Conservation (phyloP, 2,888 invertebrate genomes). For the Drosophila barbarae region DNA sequence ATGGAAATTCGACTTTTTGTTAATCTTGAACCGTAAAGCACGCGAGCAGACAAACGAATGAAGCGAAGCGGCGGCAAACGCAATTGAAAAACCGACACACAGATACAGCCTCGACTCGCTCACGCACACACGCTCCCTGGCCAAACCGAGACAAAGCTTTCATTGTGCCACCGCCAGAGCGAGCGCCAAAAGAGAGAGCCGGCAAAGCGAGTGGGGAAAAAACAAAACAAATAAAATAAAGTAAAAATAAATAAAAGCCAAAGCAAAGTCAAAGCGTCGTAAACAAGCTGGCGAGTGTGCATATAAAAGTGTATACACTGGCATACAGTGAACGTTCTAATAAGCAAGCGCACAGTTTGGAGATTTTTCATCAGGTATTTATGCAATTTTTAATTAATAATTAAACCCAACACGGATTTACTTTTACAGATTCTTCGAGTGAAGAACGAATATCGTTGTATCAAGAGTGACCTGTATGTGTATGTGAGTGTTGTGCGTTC, state of each 20-base stretch:
- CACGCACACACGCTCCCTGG: conserved; percentile 17
- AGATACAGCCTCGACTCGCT: conserved; percentile 35
- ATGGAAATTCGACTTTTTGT: conserved; percentile 18
- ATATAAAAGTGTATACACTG: conserved; percentile 9
- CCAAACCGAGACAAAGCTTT: conserved; percentile 40
- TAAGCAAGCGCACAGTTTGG: background rate
- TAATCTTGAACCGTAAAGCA: conserved; percentile 66
- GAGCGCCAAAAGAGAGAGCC: conserved; percentile 49
- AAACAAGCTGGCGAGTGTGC: conserved; percentile 32
- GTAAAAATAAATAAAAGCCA: conserved; percentile 61
- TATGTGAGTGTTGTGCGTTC: conserved; percentile 37
- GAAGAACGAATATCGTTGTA: background rate
- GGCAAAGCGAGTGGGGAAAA: conserved; percentile 40
- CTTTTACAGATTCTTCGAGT: background rate
- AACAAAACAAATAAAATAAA: conserved; percentile 49
- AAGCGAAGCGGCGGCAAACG: conserved; percentile 70
- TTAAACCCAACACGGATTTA: background rate
- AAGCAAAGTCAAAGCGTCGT: conserved; percentile 44
- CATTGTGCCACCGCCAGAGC: conserved; percentile 21
- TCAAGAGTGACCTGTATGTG: conserved; percentile 3
- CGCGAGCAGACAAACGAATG: conserved; percentile 71
- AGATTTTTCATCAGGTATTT: background rate
- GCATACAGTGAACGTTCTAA: conserved; percentile 16
- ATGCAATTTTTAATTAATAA: background rate
- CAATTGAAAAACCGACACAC: conserved; percentile 68